A percentile compares a stretch with the other conserved stretches of the same genome.
Conservation (phyloP, 2,797 vertebrate species). For the Hypotaenidia philippensis region DNA sequence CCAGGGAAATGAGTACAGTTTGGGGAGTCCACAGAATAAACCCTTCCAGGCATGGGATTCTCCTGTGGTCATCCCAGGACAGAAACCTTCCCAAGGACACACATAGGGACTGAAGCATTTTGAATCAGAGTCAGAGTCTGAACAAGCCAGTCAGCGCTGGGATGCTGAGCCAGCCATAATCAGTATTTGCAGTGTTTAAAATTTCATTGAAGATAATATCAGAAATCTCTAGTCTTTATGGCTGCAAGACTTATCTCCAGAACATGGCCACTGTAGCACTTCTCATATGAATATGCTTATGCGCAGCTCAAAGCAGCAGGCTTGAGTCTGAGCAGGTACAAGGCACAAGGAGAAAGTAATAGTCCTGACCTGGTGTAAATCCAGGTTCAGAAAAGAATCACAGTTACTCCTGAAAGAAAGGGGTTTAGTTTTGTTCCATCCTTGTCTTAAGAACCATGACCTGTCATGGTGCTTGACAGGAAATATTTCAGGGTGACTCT, state of each 20-base stretch:
- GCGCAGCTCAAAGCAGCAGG: neutral
- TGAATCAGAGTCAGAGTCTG: neutral
- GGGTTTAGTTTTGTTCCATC: neutral
- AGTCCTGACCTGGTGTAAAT: neutral
- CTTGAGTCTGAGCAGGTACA: neutral
- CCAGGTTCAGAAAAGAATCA: neutral
- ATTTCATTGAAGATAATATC: conserved; percentile 7
- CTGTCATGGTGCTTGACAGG: neutral
- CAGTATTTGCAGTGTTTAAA: neutral
- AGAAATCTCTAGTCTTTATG: neutral
- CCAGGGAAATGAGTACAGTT: neutral
- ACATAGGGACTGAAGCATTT: neutral
- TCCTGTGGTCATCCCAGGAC: neutral
- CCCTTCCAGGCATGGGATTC: accelerated
- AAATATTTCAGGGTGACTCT: neutral
- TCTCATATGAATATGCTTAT: neutral
- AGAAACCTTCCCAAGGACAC: neutral
- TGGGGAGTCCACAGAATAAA: neutral
- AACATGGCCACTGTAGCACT: neutral
- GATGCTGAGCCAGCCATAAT: neutral
- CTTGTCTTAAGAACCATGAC: neutral
- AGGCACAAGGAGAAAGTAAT: neutral
- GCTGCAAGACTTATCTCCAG: neutral
- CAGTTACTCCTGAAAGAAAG: neutral
- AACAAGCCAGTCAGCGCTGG: neutral